phyloP scores from a whole-genome alignment of 2,888 invertebrate genomes.

The Ferrisia virgata region DNA sequence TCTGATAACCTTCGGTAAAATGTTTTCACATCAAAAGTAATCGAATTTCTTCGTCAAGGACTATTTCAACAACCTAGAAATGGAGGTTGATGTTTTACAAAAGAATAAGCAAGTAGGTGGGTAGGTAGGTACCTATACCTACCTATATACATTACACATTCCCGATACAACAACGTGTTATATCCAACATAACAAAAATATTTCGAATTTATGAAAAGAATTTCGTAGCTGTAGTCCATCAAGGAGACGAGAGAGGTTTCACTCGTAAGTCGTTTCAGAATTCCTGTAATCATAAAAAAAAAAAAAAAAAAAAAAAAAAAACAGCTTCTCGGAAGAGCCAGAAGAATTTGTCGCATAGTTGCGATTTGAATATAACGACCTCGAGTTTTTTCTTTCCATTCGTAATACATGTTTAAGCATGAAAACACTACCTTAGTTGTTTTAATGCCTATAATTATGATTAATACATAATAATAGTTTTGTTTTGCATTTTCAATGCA shows the following conservation, averaged over 20 bases:
- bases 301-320: too few species aligned
- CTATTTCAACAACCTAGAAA: too few species aligned
- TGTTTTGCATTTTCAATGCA: neutral
- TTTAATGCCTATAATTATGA: neutral
- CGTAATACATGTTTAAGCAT: neutral
- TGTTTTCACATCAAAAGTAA: too few species aligned
- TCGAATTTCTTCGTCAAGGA: too few species aligned
- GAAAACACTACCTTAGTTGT: slow-evolving; percentile 9
- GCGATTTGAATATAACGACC: slow-evolving; percentile 26
- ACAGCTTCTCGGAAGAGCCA: neutral
- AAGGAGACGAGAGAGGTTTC: neutral
- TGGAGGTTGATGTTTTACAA: too few species aligned
- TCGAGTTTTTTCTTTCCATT: neutral
- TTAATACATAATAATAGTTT: slow-evolving; percentile 7
- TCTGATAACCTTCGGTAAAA: too few species aligned
- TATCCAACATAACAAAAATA: neutral
- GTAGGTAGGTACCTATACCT: too few species aligned
- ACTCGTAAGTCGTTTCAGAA: neutral
- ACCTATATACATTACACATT: too few species aligned
- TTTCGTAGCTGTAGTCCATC: neutral
- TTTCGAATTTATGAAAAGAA: neutral
- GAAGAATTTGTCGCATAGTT: slow-evolving; percentile 17
- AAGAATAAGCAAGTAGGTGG: too few species aligned
- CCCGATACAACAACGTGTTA: neutral
- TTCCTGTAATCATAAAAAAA: slow-evolving; percentile 6